phyloP scores from a whole-genome alignment of 2,113 vertebrate species.

The Trichechus manatus region DNA sequence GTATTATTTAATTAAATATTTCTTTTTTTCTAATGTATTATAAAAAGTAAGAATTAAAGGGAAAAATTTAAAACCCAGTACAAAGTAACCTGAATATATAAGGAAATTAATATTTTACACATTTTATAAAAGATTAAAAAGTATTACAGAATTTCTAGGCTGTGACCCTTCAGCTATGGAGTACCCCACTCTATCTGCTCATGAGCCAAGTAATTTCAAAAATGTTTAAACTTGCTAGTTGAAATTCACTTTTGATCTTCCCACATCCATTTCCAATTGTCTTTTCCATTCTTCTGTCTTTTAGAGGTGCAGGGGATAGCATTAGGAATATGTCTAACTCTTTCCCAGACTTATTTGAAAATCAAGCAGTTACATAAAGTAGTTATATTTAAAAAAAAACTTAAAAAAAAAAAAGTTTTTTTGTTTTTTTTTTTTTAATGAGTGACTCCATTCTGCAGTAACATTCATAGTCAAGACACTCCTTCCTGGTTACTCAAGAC shows the following conservation, averaged over 20 bases:
- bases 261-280: neutral
- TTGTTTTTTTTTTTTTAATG: too few relatives aligned
- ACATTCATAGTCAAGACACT: neutral
- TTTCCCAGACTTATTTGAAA: neutral
- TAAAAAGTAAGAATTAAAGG: neutral
- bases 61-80: neutral
- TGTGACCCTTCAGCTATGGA: neutral
- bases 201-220: constrained; percentile 14
- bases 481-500: neutral
- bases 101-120: neutral
- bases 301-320: neutral
- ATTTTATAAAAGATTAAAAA: neutral
- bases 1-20: neutral
- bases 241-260: constrained; percentile 33
- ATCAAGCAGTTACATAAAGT: neutral
- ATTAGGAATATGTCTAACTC: neutral
- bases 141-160: neutral
- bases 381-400: neutral
- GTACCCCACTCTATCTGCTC: neutral
- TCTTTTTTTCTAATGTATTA: neutral
- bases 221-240: neutral
- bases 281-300: neutral
- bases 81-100: neutral
- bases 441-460: neutral
- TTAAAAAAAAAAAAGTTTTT: too few relatives aligned